A percentile compares a stretch with the other conserved stretches of the same genome.
Conservation (phyloP, 2,113 vertebrate species). For the Corapipo altera region DNA sequence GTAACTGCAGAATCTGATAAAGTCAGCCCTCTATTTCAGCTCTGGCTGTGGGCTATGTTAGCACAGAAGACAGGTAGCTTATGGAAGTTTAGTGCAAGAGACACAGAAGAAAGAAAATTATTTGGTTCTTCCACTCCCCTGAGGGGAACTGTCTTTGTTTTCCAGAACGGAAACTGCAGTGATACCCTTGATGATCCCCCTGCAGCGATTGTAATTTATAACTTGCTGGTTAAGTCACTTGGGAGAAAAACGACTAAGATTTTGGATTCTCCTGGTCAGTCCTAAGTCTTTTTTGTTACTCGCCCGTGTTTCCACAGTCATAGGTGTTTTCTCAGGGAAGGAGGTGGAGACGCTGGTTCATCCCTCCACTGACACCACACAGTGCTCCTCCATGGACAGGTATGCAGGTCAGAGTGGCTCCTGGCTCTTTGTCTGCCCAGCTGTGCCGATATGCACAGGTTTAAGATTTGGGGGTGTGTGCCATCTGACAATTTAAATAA, state of each 20-base stretch:
- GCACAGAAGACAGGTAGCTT: background rate
- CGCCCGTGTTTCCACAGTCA: background rate
- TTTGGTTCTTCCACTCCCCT: background rate
- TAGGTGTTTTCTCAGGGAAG: background rate
- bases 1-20: slow-evolving; percentile 43
- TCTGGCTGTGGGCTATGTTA: slow-evolving; percentile 31
- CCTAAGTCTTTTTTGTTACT: background rate
- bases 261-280: background rate
- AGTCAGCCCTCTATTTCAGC: background rate
- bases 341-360: background rate
- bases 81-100: background rate
- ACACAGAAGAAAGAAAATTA: background rate
- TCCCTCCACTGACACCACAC: accelerated
- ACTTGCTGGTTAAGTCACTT: background rate
- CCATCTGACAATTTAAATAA: background rate
- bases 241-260: background rate
- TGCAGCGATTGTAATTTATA: background rate
- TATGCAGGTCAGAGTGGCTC: background rate
- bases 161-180: background rate
- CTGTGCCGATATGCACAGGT: background rate
- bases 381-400: background rate
- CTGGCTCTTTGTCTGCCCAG: background rate
- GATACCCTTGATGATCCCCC: background rate
- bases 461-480: background rate
- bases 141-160: background rate